Percentiles rank a stretch among this genome's conserved stretches.
These are phyloP conservation scores for Anagrus nilaparvatae DNA, from an alignment of 1,140 invertebrate species.

Conservation along the genomic window DNA sequence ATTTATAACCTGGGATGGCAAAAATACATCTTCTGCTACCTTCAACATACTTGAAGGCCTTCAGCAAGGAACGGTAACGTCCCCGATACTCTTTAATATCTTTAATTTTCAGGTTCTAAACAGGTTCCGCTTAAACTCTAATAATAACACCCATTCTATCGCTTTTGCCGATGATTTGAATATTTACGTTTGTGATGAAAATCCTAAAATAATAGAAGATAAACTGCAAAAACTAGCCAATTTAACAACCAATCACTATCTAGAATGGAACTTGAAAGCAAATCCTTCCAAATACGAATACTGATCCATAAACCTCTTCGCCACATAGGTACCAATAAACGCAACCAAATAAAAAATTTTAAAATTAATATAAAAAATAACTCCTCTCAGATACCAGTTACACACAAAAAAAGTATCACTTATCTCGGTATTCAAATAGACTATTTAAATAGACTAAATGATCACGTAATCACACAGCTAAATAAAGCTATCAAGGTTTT, in stretches of 20 bases:
- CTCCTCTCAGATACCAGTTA: background rate
- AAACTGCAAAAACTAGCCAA: constrained; percentile 3
- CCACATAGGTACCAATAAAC: background rate
- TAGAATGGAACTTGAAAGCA: constrained; percentile 16
- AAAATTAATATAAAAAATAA: background rate
- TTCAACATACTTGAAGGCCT: constrained; percentile 3
- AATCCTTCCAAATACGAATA: constrained; percentile 19
- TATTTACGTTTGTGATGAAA: background rate
- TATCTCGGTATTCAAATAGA: background rate
- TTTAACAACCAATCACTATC: constrained; percentile 8
- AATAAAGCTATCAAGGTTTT: background rate
- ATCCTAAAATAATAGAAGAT: background rate
- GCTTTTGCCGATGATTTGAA: constrained; percentile 18
- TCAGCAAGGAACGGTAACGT: constrained; percentile 3
- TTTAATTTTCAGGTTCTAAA: background rate
- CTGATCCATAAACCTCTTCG: constrained; percentile 8
- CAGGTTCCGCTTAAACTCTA: constrained; percentile 1
- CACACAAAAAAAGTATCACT: background rate
- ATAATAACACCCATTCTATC: background rate
- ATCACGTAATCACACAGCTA: background rate
- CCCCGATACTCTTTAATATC: constrained; percentile 3
- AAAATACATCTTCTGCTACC: background rate
- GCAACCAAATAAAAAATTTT: background rate
- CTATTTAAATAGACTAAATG: background rate
- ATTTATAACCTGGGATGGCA: constrained; percentile 1